Evolutionary conservation across 2,888 invertebrate genomes (phyloP).

Genomic region (Torymus auratus): DNA sequence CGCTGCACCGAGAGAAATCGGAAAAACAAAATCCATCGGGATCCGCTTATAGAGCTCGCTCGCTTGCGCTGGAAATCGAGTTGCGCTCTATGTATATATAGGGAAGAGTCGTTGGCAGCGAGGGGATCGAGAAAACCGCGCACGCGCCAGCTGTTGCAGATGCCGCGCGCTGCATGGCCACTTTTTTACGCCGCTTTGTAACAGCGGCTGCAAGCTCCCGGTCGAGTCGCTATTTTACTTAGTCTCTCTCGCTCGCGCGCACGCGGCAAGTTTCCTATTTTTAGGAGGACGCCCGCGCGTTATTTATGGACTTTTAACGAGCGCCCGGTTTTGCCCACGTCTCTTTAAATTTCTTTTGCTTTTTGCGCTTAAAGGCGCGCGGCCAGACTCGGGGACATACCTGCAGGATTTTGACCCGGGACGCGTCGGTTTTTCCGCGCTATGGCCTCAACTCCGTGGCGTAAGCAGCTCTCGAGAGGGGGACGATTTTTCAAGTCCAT

Average conservation of each 20-base stretch:
- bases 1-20: not conserved
- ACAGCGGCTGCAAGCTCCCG: too few species aligned
- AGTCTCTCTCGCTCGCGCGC: too few species aligned
- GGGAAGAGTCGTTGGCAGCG: too few species aligned
- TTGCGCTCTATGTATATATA: too few species aligned
- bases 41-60: not conserved
- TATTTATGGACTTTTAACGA: constrained; percentile 53
- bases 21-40: constrained; percentile 2
- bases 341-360: not conserved
- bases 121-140: not conserved
- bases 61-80: too few species aligned
- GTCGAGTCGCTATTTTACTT: too few species aligned
- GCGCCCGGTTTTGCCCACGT: not conserved
- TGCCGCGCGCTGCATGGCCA: not conserved
- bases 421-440: too few species aligned
- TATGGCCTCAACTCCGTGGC: not conserved
- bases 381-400: too few species aligned
- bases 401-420: too few species aligned
- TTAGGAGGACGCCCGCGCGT: constrained; percentile 7
- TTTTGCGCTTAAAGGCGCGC: not conserved
- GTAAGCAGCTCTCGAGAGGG: not conserved
- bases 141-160: not conserved
- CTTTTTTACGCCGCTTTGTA: not conserved
- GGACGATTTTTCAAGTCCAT: constrained; percentile 11
- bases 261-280: constrained; percentile 2